Conservation (phyloP, 2,797 vertebrate genomes). For the Lophotriccus pileatus region DNA sequence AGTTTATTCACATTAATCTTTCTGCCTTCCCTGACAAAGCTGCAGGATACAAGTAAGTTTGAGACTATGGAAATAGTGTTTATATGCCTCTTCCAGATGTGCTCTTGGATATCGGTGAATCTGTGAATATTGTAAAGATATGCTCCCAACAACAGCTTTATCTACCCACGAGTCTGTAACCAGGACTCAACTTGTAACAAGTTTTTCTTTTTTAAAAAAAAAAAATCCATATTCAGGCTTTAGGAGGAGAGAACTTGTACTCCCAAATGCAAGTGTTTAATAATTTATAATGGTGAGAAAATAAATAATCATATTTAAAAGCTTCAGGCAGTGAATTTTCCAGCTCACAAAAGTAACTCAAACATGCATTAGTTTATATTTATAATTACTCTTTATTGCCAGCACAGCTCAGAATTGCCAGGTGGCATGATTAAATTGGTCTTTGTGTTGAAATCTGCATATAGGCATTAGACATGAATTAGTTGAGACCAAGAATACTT, state of each 20-base stretch:
- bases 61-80: not conserved
- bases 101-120: not conserved
- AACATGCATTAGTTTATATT: not conserved
- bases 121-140: not conserved
- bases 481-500: not conserved
- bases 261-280: not conserved
- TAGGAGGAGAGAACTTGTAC: not conserved
- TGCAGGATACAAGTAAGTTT: not conserved
- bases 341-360: not conserved
- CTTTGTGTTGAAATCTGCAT: not conserved
- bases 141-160: not conserved
- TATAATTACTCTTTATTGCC: not conserved
- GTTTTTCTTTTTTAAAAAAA: not conserved
- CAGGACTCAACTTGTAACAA: not conserved
- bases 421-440: not conserved
- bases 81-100: not conserved
- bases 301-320: not conserved
- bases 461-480: not conserved
- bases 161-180: not conserved
- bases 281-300: not conserved
- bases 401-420: not conserved
- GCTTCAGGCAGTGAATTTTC: not conserved
- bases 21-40: not conserved
- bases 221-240: not conserved
- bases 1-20: not conserved